A percentile compares a stretch with the other conserved stretches of the same genome.
Evolutionary conservation across 2,797 vertebrate species (phyloP).

Genomic region (Champsocephalus gunnari): DNA sequence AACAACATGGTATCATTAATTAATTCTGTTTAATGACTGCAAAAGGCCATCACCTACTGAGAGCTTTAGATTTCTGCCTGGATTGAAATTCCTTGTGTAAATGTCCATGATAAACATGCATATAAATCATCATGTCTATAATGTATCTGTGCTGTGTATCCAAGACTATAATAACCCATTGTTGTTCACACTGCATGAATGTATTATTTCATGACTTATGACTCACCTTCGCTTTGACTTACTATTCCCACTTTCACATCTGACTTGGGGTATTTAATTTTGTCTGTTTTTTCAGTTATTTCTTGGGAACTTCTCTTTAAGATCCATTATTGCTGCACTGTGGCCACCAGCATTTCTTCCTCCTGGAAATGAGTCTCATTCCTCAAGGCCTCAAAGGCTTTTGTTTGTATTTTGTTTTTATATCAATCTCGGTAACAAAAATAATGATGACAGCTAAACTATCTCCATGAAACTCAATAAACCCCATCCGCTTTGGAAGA

Average conservation of each 20-base stretch:
- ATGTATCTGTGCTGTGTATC: background rate
- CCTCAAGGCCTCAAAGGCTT: background rate
- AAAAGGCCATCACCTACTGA: constrained; percentile 1
- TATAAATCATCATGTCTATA: background rate
- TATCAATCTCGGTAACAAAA: background rate
- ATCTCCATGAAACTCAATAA: background rate
- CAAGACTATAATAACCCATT: background rate
- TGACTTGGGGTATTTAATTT: background rate
- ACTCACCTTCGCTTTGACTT: constrained; percentile 1
- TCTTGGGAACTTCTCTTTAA: background rate
- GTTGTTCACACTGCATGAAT: background rate
- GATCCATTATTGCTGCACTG: background rate
- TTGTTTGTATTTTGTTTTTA: background rate
- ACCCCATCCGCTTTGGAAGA: background rate
- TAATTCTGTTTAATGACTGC: constrained; percentile 8
- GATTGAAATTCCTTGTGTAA: background rate
- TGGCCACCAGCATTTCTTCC: background rate
- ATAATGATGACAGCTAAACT: background rate
- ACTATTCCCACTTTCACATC: background rate
- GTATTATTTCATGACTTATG: constrained; percentile 1
- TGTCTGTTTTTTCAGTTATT: background rate
- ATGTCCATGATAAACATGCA: background rate
- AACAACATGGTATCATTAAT: constrained; percentile 3
- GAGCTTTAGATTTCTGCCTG: background rate
- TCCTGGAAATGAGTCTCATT: background rate